These are phyloP conservation scores for Poecilia latipinna DNA, from an alignment of 2,113 vertebrate species.

Conservation along the genomic window DNA sequence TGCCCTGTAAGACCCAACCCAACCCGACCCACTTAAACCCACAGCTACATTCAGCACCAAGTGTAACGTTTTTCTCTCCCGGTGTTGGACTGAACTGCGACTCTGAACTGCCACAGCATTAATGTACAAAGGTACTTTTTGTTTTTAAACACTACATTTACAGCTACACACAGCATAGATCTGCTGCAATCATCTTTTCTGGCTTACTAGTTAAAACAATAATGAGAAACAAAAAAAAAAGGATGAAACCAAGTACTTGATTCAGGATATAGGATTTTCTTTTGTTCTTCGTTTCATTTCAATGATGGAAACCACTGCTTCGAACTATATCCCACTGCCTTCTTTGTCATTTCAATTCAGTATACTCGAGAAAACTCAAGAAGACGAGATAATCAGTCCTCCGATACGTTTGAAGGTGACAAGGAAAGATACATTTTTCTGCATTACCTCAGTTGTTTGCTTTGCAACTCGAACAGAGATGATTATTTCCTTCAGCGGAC, in stretches of 20 bases:
- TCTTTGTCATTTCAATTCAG: constrained; percentile 29
- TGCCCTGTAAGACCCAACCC: constrained; percentile 1
- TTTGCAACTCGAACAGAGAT: constrained; percentile 39
- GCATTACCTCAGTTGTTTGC: constrained; percentile 68
- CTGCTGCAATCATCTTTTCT: constrained; percentile 4
- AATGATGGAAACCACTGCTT: constrained; percentile 6
- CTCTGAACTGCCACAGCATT: constrained; percentile 27
- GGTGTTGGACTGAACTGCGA: constrained; percentile 20
- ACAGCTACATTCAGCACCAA: constrained; percentile 13
- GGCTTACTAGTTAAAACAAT: constrained; percentile 5
- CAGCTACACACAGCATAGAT: neutral
- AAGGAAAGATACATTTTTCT: constrained; percentile 66
- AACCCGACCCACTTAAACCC: constrained; percentile 10
- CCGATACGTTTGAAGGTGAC: constrained; percentile 36
- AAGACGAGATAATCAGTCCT: neutral
- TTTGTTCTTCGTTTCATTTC: constrained; percentile 14
- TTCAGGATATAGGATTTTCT: constrained; percentile 28
- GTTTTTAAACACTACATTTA: constrained; percentile 59
- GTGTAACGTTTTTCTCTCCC: constrained; percentile 14
- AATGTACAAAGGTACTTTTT: constrained; percentile 49
- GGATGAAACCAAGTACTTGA: neutral
- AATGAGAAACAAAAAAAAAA: neutral
- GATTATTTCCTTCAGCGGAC: constrained; percentile 12
- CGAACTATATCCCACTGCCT: neutral
- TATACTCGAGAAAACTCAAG: constrained; percentile 23